Evolutionary conservation across 2,113 vertebrate species (phyloP).

Genomic region (Carassius auratus): DNA sequence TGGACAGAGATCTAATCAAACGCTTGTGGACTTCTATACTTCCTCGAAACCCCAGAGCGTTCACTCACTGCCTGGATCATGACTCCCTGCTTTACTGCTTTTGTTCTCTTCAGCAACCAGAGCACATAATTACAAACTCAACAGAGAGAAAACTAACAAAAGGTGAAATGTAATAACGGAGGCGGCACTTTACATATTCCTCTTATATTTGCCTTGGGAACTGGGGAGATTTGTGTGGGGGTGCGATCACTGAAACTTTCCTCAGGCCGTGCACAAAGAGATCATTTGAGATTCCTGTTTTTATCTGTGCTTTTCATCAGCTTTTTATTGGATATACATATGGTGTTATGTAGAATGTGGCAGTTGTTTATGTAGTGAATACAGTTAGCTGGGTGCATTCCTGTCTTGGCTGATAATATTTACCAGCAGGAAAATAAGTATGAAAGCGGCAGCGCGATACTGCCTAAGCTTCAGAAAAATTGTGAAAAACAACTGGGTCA

Average conservation of each 20-base stretch:
- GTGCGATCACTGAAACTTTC: neutral
- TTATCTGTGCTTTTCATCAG: slow-evolving; percentile 36
- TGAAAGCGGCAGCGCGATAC: neutral
- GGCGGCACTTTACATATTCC: slow-evolving; percentile 40
- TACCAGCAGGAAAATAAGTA: neutral
- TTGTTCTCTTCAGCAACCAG: slow-evolving; percentile 26
- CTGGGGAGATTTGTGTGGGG: slow-evolving; percentile 25
- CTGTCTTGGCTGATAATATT: neutral
- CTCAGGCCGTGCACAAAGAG: neutral
- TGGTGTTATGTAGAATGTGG: neutral
- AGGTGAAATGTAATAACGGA: slow-evolving; percentile 33
- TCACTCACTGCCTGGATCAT: slow-evolving; percentile 22
- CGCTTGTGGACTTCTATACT: slow-evolving; percentile 6
- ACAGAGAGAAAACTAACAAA: slow-evolving; percentile 49
- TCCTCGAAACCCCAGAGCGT: slow-evolving; percentile 16
- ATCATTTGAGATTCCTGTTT: neutral
- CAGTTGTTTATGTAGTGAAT: neutral
- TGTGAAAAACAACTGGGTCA: slow-evolving; percentile 10
- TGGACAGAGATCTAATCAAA: slow-evolving; percentile 40
- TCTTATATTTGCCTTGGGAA: slow-evolving; percentile 35
- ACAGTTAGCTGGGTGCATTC: neutral
- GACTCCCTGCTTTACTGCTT: slow-evolving; percentile 20
- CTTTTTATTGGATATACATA: slow-evolving; percentile 14
- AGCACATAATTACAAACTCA: slow-evolving; percentile 46
- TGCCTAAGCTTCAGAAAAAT: neutral